These are phyloP conservation scores for Meteorus cinctellus DNA, from an alignment of 2,888 invertebrate species.

Conservation along the genomic window DNA sequence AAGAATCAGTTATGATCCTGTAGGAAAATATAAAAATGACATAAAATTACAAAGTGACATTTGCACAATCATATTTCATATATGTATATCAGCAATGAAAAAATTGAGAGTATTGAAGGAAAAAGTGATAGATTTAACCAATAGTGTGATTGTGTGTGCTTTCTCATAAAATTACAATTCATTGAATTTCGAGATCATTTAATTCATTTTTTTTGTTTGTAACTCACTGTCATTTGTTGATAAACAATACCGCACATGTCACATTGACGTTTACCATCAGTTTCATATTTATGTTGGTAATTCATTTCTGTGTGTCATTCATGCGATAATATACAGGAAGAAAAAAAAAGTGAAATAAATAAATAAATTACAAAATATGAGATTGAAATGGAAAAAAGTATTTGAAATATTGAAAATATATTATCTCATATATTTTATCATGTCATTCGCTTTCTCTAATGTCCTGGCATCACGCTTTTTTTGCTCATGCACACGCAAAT, in stretches of 20 bases:
- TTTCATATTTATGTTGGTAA: neutral
- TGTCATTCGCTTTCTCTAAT: constrained; percentile 46
- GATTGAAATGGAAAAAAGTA: neutral
- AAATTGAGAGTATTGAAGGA: neutral
- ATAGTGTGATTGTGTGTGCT: neutral
- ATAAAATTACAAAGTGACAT: too few species aligned
- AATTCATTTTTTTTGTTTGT: neutral
- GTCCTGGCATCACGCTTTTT: constrained; percentile 48
- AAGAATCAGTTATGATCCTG: too few species aligned
- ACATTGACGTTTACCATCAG: neutral
- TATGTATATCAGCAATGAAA: too few species aligned
- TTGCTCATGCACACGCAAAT: constrained; percentile 48
- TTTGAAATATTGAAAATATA: neutral
- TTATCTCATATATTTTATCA: constrained; percentile 26
- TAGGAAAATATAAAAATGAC: too few species aligned
- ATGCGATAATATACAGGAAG: neutral
- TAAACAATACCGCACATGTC: neutral
- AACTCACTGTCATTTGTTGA: constrained; percentile 35
- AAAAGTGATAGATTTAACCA: neutral
- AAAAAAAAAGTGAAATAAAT: constrained; percentile 2
- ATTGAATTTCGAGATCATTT: neutral
- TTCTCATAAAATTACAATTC: neutral
- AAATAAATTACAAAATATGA: constrained; percentile 2
- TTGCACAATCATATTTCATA: too few species aligned
- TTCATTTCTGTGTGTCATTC: neutral